phyloP scores from a whole-genome alignment of 1,140 invertebrate species.

The Pseudomyrmex sp. region DNA sequence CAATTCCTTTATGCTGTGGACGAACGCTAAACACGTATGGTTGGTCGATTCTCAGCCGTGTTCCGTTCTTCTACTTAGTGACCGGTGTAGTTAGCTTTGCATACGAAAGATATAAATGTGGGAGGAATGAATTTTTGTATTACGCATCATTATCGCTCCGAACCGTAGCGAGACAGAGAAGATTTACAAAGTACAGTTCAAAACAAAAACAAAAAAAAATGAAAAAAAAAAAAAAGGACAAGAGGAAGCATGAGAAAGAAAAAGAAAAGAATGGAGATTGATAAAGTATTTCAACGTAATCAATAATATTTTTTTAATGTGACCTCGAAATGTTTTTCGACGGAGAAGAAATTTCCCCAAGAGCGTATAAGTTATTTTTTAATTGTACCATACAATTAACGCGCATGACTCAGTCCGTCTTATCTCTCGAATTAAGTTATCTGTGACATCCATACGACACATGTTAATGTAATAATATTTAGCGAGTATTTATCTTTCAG shows the following conservation, averaged over 20 bases:
- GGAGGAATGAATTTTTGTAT: slow-evolving; percentile 65
- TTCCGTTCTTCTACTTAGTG: slow-evolving; percentile 75
- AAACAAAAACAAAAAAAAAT: slow-evolving; percentile 11
- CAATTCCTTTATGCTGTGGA: slow-evolving; percentile 75
- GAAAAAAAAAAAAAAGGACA: not conserved
- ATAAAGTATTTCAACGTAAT: slow-evolving; percentile 54
- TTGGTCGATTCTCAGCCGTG: slow-evolving; percentile 71
- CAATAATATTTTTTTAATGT: slow-evolving; percentile 69
- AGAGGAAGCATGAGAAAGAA: not conserved
- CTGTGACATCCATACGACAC: slow-evolving; percentile 41
- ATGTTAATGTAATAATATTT: slow-evolving; percentile 28
- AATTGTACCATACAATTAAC: slow-evolving; percentile 66
- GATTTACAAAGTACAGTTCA: slow-evolving; percentile 63
- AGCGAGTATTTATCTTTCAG: slow-evolving; percentile 48
- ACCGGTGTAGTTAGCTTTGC: slow-evolving; percentile 67
- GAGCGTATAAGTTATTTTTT: slow-evolving; percentile 72
- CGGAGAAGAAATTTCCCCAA: slow-evolving; percentile 52
- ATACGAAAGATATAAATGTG: slow-evolving; percentile 49
- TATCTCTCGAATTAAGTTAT: slow-evolving; percentile 60
- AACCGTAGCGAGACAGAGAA: slow-evolving; percentile 37
- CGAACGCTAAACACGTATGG: slow-evolving; percentile 62
- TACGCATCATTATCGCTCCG: slow-evolving; percentile 65
- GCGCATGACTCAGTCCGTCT: slow-evolving; percentile 61
- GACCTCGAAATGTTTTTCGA: slow-evolving; percentile 69
- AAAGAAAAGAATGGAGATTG: slow-evolving; percentile 53